phyloP scores from a whole-genome alignment of 2,888 invertebrate species.

The Ophion slaviceki region DNA sequence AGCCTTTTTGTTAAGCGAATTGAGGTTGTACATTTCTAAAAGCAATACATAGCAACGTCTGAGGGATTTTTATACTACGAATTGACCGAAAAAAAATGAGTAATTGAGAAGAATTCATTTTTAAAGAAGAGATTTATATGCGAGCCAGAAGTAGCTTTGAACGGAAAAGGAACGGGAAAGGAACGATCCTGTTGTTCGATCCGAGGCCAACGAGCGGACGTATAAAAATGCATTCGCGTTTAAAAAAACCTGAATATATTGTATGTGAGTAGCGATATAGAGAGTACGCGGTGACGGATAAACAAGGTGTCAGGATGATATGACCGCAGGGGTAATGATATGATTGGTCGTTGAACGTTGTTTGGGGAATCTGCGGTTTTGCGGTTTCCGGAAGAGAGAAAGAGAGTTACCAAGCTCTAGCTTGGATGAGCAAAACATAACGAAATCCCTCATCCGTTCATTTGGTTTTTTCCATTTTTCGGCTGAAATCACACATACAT shows the following conservation, averaged over 20 bases:
- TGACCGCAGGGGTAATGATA: conserved; percentile 83
- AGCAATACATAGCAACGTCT: too few relatives aligned
- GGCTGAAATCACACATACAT: not conserved
- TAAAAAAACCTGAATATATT: conserved; percentile 17
- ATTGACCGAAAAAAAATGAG: too few relatives aligned
- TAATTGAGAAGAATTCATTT: too few relatives aligned
- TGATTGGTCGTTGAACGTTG: conserved; percentile 81
- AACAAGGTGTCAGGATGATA: conserved; percentile 82
- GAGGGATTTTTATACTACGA: too few relatives aligned
- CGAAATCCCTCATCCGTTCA: conserved; percentile 39
- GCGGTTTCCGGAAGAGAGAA: conserved; percentile 78
- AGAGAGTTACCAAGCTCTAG: conserved; percentile 10
- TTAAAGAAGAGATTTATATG: too few relatives aligned
- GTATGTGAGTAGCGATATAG: conserved; percentile 32
- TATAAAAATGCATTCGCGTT: too few relatives aligned
- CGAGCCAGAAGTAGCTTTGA: too few relatives aligned
- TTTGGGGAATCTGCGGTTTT: conserved; percentile 82
- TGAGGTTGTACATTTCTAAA: too few relatives aligned
- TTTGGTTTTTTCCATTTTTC: conserved; percentile 39
- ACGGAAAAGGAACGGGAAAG: too few relatives aligned
- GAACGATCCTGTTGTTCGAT: too few relatives aligned
- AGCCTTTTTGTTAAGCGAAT: too few relatives aligned
- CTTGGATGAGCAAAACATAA: conserved; percentile 37
- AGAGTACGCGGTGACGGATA: conserved; percentile 74
- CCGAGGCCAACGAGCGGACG: too few relatives aligned